Base-by-base conservation (phyloP, 1,140 invertebrate species). In the Rhizoglyphus robini region DNA sequence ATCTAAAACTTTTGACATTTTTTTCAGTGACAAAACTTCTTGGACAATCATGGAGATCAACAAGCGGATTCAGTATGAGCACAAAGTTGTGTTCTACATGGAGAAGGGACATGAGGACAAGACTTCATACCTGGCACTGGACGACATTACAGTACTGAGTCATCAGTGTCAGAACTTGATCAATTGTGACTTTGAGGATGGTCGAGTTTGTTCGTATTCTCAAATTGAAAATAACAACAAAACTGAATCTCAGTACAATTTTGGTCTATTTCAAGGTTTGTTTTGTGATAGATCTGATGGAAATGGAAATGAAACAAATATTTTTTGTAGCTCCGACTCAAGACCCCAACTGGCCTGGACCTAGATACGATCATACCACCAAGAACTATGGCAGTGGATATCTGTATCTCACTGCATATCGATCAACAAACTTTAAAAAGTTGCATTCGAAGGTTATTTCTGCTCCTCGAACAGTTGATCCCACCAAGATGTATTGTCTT, bases 161-260 rank as follows among this genome's bases (percentile, higher is more conserved):
- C 65, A 64, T 1, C n/a, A 18, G 23, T 60, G 58, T 46, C 15
- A 15, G 2, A 13, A 15, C 15, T 13, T 32, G 3, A 68, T 58
- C 2, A 63, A 62, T 41, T 70, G 69, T 38, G 31, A 70, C 46
- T 70, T 70, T 20, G 65, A 70, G 46, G 23, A 30, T 11, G 68
- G 69, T 25, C 36, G 29, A 27, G 11, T 11, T 46, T 60, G 58
- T 46, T 29, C 58, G 23, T 60, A 60, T 27, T 23, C 58, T 34
- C 3, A 29, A 46, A 27, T 23, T 20, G n/a, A n/a, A n/a, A n/a
- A n/a, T n/a, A 13, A 60, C 29, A 25, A 54, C 23, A 8, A 34
- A n/a, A 60, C 27, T 18, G 13, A 3, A 51, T 34, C 15, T 46
- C 15, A 20, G 20, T 8, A 11, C 27, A 15, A 60, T 46, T 60